Evolutionary conservation across 2,888 invertebrate species (phyloP).

Genomic region (Diaphora mendica): DNA sequence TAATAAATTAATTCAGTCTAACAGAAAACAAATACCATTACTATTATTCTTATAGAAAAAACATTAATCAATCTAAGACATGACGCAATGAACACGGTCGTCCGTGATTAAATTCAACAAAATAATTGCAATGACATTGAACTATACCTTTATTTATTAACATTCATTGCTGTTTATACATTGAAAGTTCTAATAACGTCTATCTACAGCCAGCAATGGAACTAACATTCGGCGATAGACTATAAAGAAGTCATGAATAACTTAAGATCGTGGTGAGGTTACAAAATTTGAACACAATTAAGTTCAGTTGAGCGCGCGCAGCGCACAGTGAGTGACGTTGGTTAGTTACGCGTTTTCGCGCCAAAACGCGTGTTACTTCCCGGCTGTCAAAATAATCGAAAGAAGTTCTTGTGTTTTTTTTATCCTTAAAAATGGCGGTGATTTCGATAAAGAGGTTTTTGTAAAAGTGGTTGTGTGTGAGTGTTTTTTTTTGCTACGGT

Average conservation of each 20-base stretch:
- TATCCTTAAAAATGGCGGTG: constrained; percentile 32
- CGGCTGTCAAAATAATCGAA: constrained; percentile 55
- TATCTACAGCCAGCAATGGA: constrained; percentile 33
- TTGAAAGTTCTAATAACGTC: not conserved
- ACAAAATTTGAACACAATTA: constrained; percentile 47
- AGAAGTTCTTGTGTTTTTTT: constrained; percentile 29
- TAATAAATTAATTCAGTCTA: too few species aligned
- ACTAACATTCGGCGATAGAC: constrained; percentile 19
- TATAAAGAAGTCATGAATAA: constrained; percentile 30
- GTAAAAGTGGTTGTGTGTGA: constrained; percentile 24
- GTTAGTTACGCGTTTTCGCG: constrained; percentile 63
- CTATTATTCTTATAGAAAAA: constrained; percentile 29
- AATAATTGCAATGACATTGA: not conserved
- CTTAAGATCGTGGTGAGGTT: constrained; percentile 36
- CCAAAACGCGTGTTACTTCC: constrained; percentile 66
- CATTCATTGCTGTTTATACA: not conserved
- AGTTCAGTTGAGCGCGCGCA: constrained; percentile 72
- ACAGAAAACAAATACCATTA: constrained; percentile 35
- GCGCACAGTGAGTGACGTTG: constrained; percentile 60
- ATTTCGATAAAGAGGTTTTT: constrained; percentile 18
- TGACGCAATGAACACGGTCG: constrained; percentile 50
- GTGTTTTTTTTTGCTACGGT: constrained; percentile 29
- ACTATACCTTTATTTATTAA: not conserved
- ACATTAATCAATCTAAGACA: constrained; percentile 45
- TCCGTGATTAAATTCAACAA: constrained; percentile 35